Evolutionary conservation across 2,888 invertebrate genomes (phyloP).

Genomic region (Atethmia centrago): DNA sequence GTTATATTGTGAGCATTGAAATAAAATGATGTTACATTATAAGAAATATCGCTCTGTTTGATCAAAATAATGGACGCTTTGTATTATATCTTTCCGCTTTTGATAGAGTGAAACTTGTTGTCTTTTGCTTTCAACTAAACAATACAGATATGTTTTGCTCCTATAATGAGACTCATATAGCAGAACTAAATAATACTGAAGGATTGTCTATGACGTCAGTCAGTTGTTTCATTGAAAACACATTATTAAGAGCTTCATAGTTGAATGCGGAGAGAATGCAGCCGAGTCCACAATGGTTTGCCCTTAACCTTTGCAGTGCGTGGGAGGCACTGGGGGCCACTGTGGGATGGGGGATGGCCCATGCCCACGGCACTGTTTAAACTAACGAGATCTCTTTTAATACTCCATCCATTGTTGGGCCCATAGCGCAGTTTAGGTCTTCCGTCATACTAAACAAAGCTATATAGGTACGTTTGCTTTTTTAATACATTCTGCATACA

Average conservation of each 20-base stretch:
- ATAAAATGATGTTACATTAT: constrained; percentile 5
- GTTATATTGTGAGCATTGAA: background rate
- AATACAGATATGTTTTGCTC: constrained; percentile 10
- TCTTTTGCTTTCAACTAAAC: constrained; percentile 6
- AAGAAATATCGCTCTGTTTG: constrained; percentile 16
- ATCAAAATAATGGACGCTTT: constrained; percentile 14
- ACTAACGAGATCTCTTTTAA: constrained; percentile 84
- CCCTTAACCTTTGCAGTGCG: constrained; percentile 82
- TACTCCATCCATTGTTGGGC: constrained; percentile 78
- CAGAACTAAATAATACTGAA: constrained; percentile 37
- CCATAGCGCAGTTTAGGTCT: constrained; percentile 72
- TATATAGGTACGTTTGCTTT: constrained; percentile 9
- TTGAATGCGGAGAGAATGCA: constrained; percentile 72
- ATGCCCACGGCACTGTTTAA: constrained; percentile 76
- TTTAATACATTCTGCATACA: constrained; percentile 38
- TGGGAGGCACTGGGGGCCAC: constrained; percentile 66
- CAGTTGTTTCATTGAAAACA: constrained; percentile 64
- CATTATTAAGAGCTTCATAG: constrained; percentile 66
- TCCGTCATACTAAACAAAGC: constrained; percentile 58
- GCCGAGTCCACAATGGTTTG: constrained; percentile 73
- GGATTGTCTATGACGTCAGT: constrained; percentile 54
- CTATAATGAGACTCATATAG: constrained; percentile 39
- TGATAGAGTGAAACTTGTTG: constrained; percentile 8
- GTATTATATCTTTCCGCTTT: constrained; percentile 20
- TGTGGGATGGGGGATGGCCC: constrained; percentile 54